phyloP scores from a whole-genome alignment of 2,113 vertebrate species.

The Boulengeromyrus knoepffleri region DNA sequence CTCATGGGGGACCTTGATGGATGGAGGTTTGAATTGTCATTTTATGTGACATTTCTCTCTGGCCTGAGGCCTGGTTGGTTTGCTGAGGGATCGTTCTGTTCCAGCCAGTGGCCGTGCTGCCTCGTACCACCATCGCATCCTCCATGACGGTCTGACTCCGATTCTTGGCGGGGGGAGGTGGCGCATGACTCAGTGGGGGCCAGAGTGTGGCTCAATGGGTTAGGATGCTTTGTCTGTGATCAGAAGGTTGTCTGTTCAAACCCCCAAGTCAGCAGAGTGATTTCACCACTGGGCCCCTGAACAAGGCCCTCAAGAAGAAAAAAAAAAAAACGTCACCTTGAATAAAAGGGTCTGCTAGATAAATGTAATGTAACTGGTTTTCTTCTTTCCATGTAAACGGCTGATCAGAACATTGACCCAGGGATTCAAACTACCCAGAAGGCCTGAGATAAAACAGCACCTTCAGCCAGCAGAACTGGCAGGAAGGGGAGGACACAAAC shows the following conservation, averaged over 20 bases:
- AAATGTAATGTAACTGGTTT: background rate
- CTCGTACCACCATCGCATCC: background rate
- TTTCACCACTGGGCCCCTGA: background rate
- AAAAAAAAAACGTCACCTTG: background rate
- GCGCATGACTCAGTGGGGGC: background rate
- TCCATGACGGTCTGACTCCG: background rate
- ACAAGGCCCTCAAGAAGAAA: background rate
- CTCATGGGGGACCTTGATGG: background rate
- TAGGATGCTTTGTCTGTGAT: background rate
- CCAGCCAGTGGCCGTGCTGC: background rate
- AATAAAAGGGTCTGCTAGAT: background rate
- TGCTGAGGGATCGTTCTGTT: background rate
- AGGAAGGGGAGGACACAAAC: background rate
- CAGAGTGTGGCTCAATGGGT: background rate
- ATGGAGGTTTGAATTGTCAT: background rate
- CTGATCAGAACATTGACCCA: background rate
- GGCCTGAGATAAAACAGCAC: background rate
- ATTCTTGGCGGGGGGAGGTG: background rate
- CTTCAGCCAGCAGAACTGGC: background rate
- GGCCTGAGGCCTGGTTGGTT: background rate
- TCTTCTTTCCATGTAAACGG: background rate
- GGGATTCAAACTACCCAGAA: background rate
- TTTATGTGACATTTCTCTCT: background rate
- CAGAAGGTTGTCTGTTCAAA: background rate
- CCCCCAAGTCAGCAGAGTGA: background rate